Conservation (phyloP, 1,140 invertebrate species). For the Meloidogyne exigua region DNA sequence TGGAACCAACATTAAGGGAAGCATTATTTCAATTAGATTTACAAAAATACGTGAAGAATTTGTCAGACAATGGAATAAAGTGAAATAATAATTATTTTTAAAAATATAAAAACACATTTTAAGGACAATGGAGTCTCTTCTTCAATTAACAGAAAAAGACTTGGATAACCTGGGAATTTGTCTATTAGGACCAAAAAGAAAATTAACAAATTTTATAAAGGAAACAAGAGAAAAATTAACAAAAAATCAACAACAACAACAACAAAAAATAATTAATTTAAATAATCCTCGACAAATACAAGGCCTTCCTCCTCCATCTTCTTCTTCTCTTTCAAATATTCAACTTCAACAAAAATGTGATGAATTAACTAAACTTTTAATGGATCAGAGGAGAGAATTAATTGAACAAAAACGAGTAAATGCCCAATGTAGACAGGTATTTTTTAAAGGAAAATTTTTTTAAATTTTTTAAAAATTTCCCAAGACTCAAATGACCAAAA, state of each 20-base stretch:
- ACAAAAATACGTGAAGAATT: conserved; percentile 23
- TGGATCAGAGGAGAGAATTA: conserved; percentile 19
- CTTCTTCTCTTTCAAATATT: conserved; percentile 4
- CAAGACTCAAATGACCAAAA: not conserved
- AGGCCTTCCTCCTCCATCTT: too few species aligned
- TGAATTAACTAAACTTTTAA: conserved; percentile 15
- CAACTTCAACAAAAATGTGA: conserved; percentile 16
- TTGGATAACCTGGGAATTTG: conserved; percentile 19
- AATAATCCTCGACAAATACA: too few species aligned
- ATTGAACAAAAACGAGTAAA: conserved; percentile 14
- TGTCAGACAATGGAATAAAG: conserved; percentile 8
- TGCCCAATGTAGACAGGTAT: conserved; percentile 23
- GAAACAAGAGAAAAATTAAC: not conserved
- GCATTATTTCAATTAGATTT: conserved; percentile 15
- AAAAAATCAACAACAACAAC: not conserved
- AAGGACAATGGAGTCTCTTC: conserved; percentile 14
- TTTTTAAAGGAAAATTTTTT: not conserved
- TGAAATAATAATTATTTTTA: conserved; percentile 1
- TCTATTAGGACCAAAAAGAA: conserved; percentile 19
- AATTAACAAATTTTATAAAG: conserved; percentile 22
- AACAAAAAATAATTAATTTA: not conserved
- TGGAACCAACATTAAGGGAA: conserved; percentile 3
- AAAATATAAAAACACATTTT: not conserved
- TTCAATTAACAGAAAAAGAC: conserved; percentile 19
- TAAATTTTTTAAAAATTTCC: not conserved